A percentile compares a stretch with the other conserved stretches of the same genome.
Evolutionary conservation across 2,888 invertebrate genomes (phyloP).

Genomic region (Xestia sexstrigata): DNA sequence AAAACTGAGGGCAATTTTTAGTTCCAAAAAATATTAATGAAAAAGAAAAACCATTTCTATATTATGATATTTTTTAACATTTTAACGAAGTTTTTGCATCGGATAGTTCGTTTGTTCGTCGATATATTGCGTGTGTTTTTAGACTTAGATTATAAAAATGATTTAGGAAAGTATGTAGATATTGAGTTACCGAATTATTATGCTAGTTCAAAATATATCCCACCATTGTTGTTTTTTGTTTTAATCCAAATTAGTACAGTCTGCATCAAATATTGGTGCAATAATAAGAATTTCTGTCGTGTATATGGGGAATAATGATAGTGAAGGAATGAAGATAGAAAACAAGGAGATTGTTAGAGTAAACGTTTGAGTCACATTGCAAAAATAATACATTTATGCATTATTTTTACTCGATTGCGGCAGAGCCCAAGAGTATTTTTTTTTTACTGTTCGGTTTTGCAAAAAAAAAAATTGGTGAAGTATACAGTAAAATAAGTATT

Average conservation of each 20-base stretch:
- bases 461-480: not conserved
- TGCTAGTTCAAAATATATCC: slow-evolving; percentile 66
- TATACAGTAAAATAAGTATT: not conserved
- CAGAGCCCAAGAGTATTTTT: not conserved
- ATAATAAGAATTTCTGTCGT: not conserved
- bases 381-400: no score
- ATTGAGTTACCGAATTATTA: slow-evolving; percentile 63
- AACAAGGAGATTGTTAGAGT: not conserved
- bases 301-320: slow-evolving; percentile 10
- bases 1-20: slow-evolving; percentile 3
- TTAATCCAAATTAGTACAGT: slow-evolving; percentile 55
- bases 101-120: slow-evolving; percentile 16
- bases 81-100: slow-evolving; percentile 25
- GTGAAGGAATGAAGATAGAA: not conserved
- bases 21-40: not conserved
- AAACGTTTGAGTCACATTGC: not conserved
- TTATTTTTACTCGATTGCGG: not conserved
- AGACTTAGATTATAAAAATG: slow-evolving; percentile 24
- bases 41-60: slow-evolving; percentile 11
- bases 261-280: slow-evolving; percentile 30
- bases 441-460: no score
- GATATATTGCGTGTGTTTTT: slow-evolving; percentile 41
- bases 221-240: slow-evolving; percentile 61
- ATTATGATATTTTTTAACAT: slow-evolving; percentile 42
- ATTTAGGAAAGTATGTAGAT: slow-evolving; percentile 28